phyloP scores from a whole-genome alignment of 2,888 invertebrate species.

The Rhimphoctona megacephalus region DNA sequence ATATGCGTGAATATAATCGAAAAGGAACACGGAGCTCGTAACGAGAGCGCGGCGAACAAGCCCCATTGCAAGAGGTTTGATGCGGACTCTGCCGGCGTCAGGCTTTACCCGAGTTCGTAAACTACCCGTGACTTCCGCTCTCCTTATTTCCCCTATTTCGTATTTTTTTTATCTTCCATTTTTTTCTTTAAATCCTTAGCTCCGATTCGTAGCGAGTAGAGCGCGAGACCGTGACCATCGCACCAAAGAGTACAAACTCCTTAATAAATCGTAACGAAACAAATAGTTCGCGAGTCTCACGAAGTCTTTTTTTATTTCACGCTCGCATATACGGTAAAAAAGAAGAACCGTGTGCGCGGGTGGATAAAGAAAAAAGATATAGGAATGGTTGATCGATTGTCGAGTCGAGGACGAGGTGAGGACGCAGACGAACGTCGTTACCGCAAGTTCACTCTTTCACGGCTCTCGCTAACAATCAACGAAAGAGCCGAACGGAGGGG shows the following conservation, averaged over 20 bases:
- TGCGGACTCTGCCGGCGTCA: background rate
- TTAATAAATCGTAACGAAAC: background rate
- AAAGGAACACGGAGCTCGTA: conserved; percentile 25
- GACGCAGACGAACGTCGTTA: conserved; percentile 32
- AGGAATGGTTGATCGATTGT: conserved; percentile 48
- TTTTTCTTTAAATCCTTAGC: background rate
- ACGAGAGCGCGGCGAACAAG: conserved; percentile 33
- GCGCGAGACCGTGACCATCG: conserved; percentile 20
- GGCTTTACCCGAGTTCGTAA: conserved; percentile 62
- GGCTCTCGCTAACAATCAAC: background rate
- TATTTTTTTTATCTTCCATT: conserved; percentile 8
- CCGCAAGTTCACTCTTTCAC: conserved; percentile 32
- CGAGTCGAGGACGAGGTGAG: conserved; percentile 42
- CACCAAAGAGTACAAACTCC: background rate
- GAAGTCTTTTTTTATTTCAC: background rate
- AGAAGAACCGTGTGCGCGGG: background rate
- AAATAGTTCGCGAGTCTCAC: background rate
- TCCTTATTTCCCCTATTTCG: conserved; percentile 43
- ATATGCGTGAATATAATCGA: conserved; percentile 10
- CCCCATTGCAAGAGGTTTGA: conserved; percentile 6
- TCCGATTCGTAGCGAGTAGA: conserved; percentile 12
- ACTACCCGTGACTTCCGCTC: conserved; percentile 66
- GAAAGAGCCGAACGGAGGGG: conserved; percentile 6
- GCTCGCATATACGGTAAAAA: background rate
- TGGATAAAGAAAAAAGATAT: background rate